phyloP scores from a whole-genome alignment of 2,888 invertebrate species.

The Vesta saturnalis region DNA sequence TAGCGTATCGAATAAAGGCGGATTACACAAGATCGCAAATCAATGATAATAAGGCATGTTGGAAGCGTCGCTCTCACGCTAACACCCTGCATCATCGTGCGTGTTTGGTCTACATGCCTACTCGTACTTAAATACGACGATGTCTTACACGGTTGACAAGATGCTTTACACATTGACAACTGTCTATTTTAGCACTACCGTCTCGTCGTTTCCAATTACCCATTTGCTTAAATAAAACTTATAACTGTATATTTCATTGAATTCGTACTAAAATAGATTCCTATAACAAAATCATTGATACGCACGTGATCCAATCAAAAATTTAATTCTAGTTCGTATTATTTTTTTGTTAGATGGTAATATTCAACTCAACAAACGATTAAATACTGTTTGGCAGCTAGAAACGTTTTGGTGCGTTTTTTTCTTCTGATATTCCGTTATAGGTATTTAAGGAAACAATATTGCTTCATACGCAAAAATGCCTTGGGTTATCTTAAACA shows the following conservation, averaged over 20 bases:
- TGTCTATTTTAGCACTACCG: constrained; percentile 43
- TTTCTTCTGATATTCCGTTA: constrained; percentile 53
- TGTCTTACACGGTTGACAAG: constrained; percentile 44
- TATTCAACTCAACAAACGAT: constrained; percentile 47
- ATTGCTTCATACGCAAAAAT: constrained; percentile 36
- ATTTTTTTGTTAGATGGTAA: constrained; percentile 43
- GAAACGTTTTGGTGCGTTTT: constrained; percentile 45
- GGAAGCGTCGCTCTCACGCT: constrained; percentile 44
- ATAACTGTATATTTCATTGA: constrained; percentile 7
- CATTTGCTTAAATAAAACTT: constrained; percentile 7
- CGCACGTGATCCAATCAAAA: constrained; percentile 58
- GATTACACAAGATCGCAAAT: constrained; percentile 36
- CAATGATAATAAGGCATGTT: constrained; percentile 33
- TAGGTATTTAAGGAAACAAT: constrained; percentile 42
- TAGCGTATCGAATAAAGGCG: constrained; percentile 9
- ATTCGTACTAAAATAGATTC: constrained; percentile 9
- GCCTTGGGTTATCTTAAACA: constrained; percentile 25
- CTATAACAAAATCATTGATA: constrained; percentile 46
- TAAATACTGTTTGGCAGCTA: constrained; percentile 57
- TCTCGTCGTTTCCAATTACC: constrained; percentile 38
- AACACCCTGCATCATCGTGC: constrained; percentile 40
- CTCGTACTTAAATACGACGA: constrained; percentile 40
- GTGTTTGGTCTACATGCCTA: constrained; percentile 38
- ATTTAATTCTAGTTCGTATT: constrained; percentile 55
- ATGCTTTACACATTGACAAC: constrained; percentile 46